These are phyloP conservation scores for Rissa tridactyla DNA, from an alignment of 2,113 vertebrate genomes.

Conservation along the genomic window DNA sequence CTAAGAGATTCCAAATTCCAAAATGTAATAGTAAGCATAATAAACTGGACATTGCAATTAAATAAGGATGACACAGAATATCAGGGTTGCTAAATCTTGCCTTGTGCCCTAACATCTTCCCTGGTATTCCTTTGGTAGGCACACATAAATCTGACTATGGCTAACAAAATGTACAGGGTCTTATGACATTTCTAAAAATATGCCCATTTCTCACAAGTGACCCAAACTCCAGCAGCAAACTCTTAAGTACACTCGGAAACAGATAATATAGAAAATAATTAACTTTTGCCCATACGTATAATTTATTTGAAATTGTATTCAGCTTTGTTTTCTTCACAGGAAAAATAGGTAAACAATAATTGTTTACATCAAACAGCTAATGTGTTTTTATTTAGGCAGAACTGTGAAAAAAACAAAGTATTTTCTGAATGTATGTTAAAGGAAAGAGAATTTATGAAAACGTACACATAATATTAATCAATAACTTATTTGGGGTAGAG, in stretches of 20 bases:
- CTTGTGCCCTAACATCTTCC: not conserved
- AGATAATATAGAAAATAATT: slow-evolving; percentile 15
- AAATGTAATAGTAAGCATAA: not conserved
- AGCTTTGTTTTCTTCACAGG: not conserved
- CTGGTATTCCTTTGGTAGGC: not conserved
- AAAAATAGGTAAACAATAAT: slow-evolving; percentile 10
- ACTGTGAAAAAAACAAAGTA: slow-evolving; percentile 15
- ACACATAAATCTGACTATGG: not conserved
- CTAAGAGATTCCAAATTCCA: not conserved
- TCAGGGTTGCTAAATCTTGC: not conserved
- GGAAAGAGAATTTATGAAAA: not conserved
- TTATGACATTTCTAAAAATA: not conserved
- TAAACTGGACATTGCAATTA: slow-evolving; percentile 15
- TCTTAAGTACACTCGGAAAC: not conserved
- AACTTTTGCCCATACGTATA: not conserved
- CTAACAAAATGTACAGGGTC: not conserved
- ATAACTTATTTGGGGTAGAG: not conserved
- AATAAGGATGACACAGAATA: not conserved
- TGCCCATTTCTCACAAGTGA: not conserved
- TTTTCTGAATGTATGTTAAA: not conserved
- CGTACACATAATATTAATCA: not conserved
- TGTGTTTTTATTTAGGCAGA: not conserved
- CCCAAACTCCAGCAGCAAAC: not conserved
- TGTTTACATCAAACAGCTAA: slow-evolving; percentile 32
- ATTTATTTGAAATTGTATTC: slow-evolving; percentile 35